A percentile compares a stretch with the other conserved stretches of the same genome.
Evolutionary conservation across 2,113 vertebrate genomes (phyloP).

Genomic region (Phalacrocorax carbo): DNA sequence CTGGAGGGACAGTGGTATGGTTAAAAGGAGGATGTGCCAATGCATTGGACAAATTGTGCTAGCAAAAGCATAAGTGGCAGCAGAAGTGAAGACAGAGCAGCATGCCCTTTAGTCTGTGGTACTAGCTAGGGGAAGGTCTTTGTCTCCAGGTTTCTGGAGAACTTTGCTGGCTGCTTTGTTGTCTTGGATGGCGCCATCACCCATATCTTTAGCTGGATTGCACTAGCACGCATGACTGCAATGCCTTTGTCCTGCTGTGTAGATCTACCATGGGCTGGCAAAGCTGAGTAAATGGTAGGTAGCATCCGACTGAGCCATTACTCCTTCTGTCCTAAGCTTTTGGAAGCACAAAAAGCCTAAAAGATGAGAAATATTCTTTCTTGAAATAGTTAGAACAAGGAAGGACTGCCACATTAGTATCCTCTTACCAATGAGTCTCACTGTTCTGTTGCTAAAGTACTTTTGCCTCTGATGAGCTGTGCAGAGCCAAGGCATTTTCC

Average conservation of each 20-base stretch:
- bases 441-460: not conserved
- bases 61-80: not conserved
- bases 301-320: not conserved
- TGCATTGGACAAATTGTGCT: not conserved
- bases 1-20: not conserved
- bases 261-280: not conserved
- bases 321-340: not conserved
- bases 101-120: not conserved
- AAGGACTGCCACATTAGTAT: not conserved
- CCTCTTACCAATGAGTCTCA: not conserved
- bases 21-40: not conserved
- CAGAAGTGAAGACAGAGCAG: not conserved
- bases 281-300: not conserved
- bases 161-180: not conserved
- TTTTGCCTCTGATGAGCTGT: not conserved
- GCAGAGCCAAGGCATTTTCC: not conserved
- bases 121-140: not conserved
- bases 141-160: not conserved
- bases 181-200: not conserved
- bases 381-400: not conserved
- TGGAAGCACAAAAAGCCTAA: not conserved
- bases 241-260: not conserved
- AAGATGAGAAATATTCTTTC: not conserved
- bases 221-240: accelerated
- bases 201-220: not conserved